These are phyloP conservation scores for Hippasteria phrygiana DNA, from an alignment of 53 echinoderm and acorn worm genomes.

Conservation along the genomic window DNA sequence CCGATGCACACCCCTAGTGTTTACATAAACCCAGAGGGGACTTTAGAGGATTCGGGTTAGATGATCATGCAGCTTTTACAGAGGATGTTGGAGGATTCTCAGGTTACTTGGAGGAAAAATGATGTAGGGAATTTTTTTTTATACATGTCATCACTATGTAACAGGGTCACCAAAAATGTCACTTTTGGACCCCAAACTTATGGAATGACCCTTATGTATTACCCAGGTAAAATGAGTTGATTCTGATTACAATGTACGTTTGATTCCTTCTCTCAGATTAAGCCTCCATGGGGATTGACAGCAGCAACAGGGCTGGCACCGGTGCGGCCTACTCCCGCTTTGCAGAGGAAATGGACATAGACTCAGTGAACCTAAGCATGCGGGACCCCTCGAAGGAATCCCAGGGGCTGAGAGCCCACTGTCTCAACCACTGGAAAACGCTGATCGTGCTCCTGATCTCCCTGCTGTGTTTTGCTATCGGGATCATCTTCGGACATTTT, in stretches of 20 bases:
- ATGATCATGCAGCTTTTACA: no score
- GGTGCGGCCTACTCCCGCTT: conserved; percentile 87
- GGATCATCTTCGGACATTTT: conserved; percentile 73
- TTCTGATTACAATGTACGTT: not conserved
- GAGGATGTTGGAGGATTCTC: no score
- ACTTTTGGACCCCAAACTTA: not conserved
- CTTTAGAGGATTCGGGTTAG: no score
- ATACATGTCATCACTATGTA: no score
- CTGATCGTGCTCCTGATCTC: conserved; percentile 56
- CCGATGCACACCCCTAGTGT: no score
- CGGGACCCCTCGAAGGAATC: conserved; percentile 11
- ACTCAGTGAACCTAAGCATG: conserved; percentile 79
- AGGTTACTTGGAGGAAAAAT: no score
- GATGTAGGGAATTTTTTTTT: no score
- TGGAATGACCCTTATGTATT: no score
- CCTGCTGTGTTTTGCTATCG: conserved; percentile 61
- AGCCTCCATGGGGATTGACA: conserved; percentile 72
- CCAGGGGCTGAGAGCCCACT: conserved; percentile 48
- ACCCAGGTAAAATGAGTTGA: no score
- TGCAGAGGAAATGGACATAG: conserved; percentile 92
- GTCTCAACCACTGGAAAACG: conserved; percentile 49
- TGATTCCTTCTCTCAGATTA: not conserved
- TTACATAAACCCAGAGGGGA: no score
- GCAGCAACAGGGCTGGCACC: conserved; percentile 64
- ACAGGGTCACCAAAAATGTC: no score